These are phyloP conservation scores for Zootermopsis nevadensis DNA, from an alignment of 2,888 invertebrate species.

Conservation along the genomic window DNA sequence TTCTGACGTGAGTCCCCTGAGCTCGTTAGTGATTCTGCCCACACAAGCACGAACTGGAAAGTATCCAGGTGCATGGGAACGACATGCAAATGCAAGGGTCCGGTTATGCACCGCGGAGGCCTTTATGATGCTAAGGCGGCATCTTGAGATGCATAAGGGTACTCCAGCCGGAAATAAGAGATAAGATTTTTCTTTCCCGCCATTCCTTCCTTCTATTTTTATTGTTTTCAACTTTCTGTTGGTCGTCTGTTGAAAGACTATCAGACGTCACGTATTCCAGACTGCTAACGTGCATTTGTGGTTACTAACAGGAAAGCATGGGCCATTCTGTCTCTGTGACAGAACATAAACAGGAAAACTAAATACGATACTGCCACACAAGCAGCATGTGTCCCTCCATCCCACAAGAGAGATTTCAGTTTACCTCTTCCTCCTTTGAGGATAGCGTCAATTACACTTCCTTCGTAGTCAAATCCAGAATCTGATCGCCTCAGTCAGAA, in stretches of 20 bases:
- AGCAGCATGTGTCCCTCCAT: too few species aligned
- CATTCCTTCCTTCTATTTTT: not conserved
- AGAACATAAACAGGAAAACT: too few species aligned
- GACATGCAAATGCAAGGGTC: not conserved
- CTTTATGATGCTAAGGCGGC: conserved; percentile 14
- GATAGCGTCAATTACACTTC: not conserved
- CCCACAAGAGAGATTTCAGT: too few species aligned
- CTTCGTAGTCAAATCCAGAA: not conserved
- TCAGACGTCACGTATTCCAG: not conserved
- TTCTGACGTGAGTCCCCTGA: not conserved
- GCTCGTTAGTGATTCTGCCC: not conserved
- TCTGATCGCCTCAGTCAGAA: not conserved
- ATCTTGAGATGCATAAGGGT: not conserved
- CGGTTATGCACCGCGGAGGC: not conserved
- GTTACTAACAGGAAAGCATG: not conserved
- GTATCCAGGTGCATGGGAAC: not conserved
- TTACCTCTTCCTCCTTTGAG: not conserved
- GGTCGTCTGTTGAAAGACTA: not conserved
- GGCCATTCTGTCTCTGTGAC: not conserved
- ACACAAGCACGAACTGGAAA: not conserved
- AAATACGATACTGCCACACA: too few species aligned
- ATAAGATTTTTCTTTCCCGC: conserved; percentile 15
- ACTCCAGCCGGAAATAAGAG: conserved; percentile 8
- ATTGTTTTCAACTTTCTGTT: conserved; percentile 6
- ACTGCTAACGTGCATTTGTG: not conserved